phyloP scores from a whole-genome alignment of 2,113 vertebrate species.

The Hemiprocne comata region DNA sequence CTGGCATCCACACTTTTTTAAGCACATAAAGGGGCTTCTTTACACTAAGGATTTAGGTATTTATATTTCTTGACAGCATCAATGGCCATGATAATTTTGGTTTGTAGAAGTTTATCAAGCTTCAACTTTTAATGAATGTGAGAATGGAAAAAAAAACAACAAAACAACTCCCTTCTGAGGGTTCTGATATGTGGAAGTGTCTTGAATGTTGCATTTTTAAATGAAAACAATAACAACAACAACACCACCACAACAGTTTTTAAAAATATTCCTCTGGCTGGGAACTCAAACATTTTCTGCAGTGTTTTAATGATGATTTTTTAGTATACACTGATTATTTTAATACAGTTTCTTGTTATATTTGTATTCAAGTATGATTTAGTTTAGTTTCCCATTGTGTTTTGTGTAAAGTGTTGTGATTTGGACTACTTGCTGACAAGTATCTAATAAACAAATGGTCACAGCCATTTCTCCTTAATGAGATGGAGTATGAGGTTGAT shows the following conservation, averaged over 20 bases:
- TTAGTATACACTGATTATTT: background rate
- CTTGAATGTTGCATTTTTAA: background rate
- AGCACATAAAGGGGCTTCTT: background rate
- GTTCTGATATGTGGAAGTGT: background rate
- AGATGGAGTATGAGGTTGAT: background rate
- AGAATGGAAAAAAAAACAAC: background rate
- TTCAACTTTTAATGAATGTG: background rate
- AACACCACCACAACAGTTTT: too few relatives aligned
- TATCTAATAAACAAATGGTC: background rate
- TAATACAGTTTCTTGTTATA: background rate
- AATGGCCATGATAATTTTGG: background rate
- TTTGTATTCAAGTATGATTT: background rate
- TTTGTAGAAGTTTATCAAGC: background rate
- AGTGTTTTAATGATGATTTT: background rate
- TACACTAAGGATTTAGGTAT: background rate
- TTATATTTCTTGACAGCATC: background rate
- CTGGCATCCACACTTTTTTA: background rate
- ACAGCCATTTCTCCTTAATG: background rate
- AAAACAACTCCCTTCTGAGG: background rate
- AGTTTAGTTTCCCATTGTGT: background rate
- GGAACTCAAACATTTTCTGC: background rate
- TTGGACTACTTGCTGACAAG: background rate
- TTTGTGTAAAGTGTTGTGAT: background rate
- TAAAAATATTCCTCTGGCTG: background rate
- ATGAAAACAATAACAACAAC: background rate